A percentile compares a stretch with the other conserved stretches of the same genome.
phyloP scores from a whole-genome alignment of 2,888 invertebrate genomes.

The Phalera bucephala region DNA sequence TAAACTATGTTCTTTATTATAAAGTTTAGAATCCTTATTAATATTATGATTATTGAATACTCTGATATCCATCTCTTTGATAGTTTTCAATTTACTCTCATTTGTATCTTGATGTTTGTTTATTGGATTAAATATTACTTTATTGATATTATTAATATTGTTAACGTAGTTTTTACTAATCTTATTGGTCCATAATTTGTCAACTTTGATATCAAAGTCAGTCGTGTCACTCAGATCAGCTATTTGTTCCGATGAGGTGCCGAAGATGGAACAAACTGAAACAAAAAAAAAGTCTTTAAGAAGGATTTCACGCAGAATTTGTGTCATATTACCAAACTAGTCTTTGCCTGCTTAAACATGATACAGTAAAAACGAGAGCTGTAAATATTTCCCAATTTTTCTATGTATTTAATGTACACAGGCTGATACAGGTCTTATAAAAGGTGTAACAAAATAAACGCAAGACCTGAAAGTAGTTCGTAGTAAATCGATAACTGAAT shows the following conservation, averaged over 20 bases:
- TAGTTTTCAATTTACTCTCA: neutral
- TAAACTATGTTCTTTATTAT: neutral
- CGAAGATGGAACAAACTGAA: constrained; percentile 62
- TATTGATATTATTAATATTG: constrained; percentile 17
- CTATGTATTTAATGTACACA: no score
- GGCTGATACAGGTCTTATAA: no score
- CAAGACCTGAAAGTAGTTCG: no score
- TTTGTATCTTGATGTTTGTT: neutral
- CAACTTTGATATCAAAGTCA: constrained; percentile 6
- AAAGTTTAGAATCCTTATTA: neutral
- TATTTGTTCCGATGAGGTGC: constrained; percentile 47
- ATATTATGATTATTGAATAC: neutral
- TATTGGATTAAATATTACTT: constrained; percentile 4
- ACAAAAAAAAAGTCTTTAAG: constrained; percentile 38
- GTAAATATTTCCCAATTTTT: no score
- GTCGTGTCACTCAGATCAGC: constrained; percentile 42
- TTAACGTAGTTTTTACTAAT: constrained; percentile 14
- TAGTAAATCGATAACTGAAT: no score
- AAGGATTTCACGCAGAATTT: no score
- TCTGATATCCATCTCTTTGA: neutral
- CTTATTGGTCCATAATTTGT: no score
- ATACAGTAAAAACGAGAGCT: no score
- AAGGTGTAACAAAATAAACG: no score
- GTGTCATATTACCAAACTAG: no score
- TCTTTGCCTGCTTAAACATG: no score